Evolutionary conservation across 2,113 vertebrate species (phyloP).

Genomic region (Morone chrysops): DNA sequence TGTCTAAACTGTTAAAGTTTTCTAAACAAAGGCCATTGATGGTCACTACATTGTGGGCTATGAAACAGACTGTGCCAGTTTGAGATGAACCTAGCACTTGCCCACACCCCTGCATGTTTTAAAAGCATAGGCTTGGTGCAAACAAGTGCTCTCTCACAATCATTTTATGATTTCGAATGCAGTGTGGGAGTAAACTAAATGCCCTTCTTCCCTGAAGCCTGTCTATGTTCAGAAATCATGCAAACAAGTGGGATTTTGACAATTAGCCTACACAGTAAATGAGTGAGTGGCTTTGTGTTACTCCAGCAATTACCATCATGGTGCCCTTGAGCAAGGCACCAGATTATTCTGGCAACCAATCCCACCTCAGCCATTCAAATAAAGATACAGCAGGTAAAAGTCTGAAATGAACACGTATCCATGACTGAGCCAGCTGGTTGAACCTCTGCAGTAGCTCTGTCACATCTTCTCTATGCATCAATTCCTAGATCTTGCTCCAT

Average conservation of each 20-base stretch:
- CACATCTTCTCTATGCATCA: constrained; percentile 4
- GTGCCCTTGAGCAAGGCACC: constrained; percentile 28
- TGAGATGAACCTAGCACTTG: constrained; percentile 33
- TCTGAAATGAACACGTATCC: background rate
- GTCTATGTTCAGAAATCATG: constrained; percentile 45
- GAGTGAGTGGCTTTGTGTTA: constrained; percentile 12
- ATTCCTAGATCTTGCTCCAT: background rate
- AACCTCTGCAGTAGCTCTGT: background rate
- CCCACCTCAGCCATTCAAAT: background rate
- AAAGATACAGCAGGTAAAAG: background rate
- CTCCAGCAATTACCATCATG: background rate
- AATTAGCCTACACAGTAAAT: constrained; percentile 38
- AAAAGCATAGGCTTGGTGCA: constrained; percentile 54
- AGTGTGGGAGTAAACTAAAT: constrained; percentile 63
- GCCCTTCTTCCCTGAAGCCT: constrained; percentile 38
- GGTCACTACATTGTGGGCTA: background rate
- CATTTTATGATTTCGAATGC: constrained; percentile 46
- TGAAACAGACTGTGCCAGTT: constrained; percentile 1
- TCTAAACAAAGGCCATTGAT: constrained; percentile 4
- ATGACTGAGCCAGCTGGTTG: constrained; percentile 1
- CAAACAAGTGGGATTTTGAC: constrained; percentile 56
- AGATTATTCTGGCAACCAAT: background rate
- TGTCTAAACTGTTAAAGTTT: constrained; percentile 4
- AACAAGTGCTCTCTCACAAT: constrained; percentile 53
- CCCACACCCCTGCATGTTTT: constrained; percentile 42